These are phyloP conservation scores for Babyrousa celebensis DNA, from an alignment of 2,797 vertebrate genomes.

Conservation along the genomic window DNA sequence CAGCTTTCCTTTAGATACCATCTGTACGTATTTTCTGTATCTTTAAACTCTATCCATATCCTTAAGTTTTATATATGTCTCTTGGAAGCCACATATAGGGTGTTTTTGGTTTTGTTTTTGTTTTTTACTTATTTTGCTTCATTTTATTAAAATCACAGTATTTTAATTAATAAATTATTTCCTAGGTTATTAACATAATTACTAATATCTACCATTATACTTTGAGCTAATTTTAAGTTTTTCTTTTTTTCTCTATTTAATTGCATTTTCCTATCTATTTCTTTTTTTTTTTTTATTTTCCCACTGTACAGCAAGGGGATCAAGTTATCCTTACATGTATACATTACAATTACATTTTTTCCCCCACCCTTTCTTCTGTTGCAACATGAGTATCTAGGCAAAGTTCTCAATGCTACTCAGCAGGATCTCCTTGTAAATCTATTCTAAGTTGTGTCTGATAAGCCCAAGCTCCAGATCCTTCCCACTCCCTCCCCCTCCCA, in stretches of 20 bases:
- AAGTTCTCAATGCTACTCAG: too few relatives aligned
- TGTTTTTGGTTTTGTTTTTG: not conserved
- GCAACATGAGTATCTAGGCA: too few relatives aligned
- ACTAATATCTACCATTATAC: not conserved
- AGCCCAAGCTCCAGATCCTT: too few relatives aligned
- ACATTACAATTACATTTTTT: too few relatives aligned
- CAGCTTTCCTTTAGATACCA: not conserved
- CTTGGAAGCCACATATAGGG: not conserved
- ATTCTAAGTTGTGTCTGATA: too few relatives aligned
- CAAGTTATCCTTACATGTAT: too few relatives aligned
- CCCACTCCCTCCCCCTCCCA: too few relatives aligned
- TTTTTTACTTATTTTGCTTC: not conserved
- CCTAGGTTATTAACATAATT: not conserved
- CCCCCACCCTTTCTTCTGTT: too few relatives aligned
- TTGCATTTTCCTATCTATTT: not conserved
- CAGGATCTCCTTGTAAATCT: too few relatives aligned
- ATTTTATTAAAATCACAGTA: not conserved
- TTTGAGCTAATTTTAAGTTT: not conserved
- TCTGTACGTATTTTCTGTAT: not conserved
- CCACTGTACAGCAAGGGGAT: too few relatives aligned
- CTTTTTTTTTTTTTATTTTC: not conserved
- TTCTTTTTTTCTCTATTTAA: not conserved
- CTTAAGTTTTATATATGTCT: not conserved
- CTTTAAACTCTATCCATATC: not conserved
- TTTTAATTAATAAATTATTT: not conserved